Percentiles rank a stretch among this genome's conserved stretches.
Evolutionary conservation across 2,113 vertebrate species (phyloP).

Genomic region (Elgaria multicarinata): DNA sequence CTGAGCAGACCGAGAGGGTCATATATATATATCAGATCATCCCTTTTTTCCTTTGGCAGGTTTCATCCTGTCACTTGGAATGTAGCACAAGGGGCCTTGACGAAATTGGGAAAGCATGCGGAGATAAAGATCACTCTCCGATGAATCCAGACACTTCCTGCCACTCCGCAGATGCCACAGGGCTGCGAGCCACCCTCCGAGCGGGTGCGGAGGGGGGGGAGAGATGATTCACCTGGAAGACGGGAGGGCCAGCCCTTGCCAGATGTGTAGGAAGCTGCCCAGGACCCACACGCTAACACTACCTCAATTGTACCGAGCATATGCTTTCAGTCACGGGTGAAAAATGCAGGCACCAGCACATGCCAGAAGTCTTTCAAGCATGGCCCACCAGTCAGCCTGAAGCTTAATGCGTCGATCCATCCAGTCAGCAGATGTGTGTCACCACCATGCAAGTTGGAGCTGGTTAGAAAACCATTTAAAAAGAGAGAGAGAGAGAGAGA

Average conservation of each 20-base stretch:
- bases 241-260: conserved; percentile 89
- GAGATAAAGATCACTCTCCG: conserved; percentile 91
- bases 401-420: conserved; percentile 85
- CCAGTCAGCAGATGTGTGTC: conserved; percentile 94
- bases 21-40: conserved; percentile 57
- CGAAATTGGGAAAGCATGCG: conserved; percentile 92
- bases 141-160: conserved; percentile 93
- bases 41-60: conserved; percentile 78
- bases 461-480: conserved; percentile 79
- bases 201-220: background rate
- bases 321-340: conserved; percentile 98
- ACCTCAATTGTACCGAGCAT: conserved; percentile 93
- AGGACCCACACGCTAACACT: conserved; percentile 89
- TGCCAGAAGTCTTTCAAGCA: conserved; percentile 96
- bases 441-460: conserved; percentile 91
- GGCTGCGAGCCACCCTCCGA: conserved; percentile 89
- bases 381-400: conserved; percentile 92
- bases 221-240: conserved; percentile 94
- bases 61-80: conserved; percentile 84
- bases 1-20: conserved; percentile 81
- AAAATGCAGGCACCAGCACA: conserved; percentile 93
- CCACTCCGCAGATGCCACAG: conserved; percentile 91
- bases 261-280: conserved; percentile 94
- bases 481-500: no score
- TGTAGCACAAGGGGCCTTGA: conserved; percentile 79